Base-by-base conservation (phyloP, 37 sponge, comb jelly and placozoan species). In the Diacarnus erythraeanus region DNA sequence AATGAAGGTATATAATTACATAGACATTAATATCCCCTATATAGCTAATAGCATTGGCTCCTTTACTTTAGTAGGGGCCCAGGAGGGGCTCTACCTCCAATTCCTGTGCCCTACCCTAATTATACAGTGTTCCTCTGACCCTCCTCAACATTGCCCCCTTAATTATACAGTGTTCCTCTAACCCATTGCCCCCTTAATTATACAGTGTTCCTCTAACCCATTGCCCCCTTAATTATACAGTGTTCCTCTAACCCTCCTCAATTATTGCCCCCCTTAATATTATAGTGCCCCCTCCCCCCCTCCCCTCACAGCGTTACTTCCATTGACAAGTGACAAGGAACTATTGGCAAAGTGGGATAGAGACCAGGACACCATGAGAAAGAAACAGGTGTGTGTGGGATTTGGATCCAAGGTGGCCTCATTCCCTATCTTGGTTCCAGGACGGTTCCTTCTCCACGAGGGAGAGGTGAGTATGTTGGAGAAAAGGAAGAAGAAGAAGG, bases 381-480 rank as follows among this genome's bases (percentile, higher is more conserved):
- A 66, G 26, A 34, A 79, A 43, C 44, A 68, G 38, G 29, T 80
- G 22, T 44, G 87, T 12, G 70, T 86, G 60, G 74, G 75, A 37
- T 86, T 86, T 75, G 74, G 69, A 33, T 25, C 35, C 63, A 80
- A 72, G 36, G 38, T 74, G n/a, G 35, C 64, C 81, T 67, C 63
- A 26, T 38, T 88, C 33, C 40, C 40, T 0, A 26, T 92, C 27
- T 56, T 40, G 42, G 66, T 64, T 17, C 88, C 88, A 31, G 93
- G 88, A 26, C 37, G 93, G 30, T 3, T 83, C 12, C 71, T 92
- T 44, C 38, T 87, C 6, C 72, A 72, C 6, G 85, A 87, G 57
- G 93, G 82, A 25, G 93, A 92, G 56, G 72, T 80, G 2, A 42
- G 22, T 8, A 33, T 84, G 8, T 43, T 92, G 2, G 85, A 84